Base-by-base conservation (phyloP, 2,888 invertebrate genomes). In the Syrphus vitripennis region DNA sequence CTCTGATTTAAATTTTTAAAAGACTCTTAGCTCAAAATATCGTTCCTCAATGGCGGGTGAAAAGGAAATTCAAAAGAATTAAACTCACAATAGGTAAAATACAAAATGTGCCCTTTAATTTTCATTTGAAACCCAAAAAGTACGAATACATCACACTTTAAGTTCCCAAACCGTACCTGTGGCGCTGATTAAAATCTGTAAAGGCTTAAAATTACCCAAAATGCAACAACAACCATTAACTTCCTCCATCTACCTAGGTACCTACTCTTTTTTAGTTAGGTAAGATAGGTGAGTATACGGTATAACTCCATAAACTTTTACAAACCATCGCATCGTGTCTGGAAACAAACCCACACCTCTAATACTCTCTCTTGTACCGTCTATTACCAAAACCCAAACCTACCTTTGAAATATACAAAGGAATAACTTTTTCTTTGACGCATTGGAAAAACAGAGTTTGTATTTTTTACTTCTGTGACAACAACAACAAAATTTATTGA, bases 391-490 rank as follows among this genome's bases (percentile, higher is more conserved):
- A 48, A 12, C 50, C 45, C 19, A 24, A 48, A 48, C 24, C 50
- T 50, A 14, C 50, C 24, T 50, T 50, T 50, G 50, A 50, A 48
- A 50, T 14, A 50, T 14, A 24, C 24, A 50, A 50, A 50, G 14
- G 50, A 50, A 50, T 2, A 50, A 50, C 24, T 50, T 50, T 50
- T 50, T 50, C 50, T 50, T 50, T 55, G 55, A 55, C 55, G 55
- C 55, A 55, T 55, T 63, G 26, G 45, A 55, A 42, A 12, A 37
- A 37, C 26, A 50, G 24, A 29, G 16, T 63, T 37, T 53, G 53
- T 31, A 14, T 42, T 55, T 26, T 57, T 42, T 40, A 31, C 40
- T 61, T 26, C 9, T 29, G 55, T 57, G 55, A 42, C 70, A 29
- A 61, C 9, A 61, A 40, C 1, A 9, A 19, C 59, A 24, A 48